phyloP scores from a whole-genome alignment of 2,888 invertebrate species.

The Drosophila pseudotakahashii region DNA sequence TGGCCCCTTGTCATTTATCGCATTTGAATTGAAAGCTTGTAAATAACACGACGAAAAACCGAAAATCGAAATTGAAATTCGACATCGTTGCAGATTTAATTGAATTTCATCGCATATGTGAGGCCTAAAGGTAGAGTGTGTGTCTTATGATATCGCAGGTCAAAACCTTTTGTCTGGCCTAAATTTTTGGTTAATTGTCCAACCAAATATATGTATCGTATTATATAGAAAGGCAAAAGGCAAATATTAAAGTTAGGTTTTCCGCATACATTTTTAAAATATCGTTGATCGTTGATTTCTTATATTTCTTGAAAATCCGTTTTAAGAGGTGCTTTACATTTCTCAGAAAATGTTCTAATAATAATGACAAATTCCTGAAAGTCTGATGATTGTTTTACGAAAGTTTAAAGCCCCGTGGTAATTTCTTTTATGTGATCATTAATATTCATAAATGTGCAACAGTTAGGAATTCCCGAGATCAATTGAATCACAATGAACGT shows the following conservation, averaged over 20 bases:
- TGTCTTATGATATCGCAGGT: constrained; percentile 35
- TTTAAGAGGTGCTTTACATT: neutral
- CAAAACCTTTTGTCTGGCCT: constrained; percentile 55
- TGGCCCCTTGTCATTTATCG: constrained; percentile 61
- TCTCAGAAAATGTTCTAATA: neutral
- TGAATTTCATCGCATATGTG: constrained; percentile 37
- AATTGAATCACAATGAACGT: constrained; percentile 23
- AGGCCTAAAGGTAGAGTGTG: constrained; percentile 10
- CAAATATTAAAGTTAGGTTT: too few relatives aligned
- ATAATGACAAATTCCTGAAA: neutral
- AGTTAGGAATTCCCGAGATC: constrained; percentile 1
- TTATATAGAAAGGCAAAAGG: neutral
- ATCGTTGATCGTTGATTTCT: neutral
- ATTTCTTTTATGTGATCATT: neutral
- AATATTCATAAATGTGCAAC: neutral
- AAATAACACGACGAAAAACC: constrained; percentile 57
- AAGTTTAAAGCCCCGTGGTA: neutral
- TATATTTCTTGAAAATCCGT: neutral
- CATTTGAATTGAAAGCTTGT: constrained; percentile 72
- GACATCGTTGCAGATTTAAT: constrained; percentile 52
- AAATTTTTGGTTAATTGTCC: neutral
- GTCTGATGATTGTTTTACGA: neutral
- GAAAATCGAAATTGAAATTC: constrained; percentile 66
- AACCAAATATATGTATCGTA: too few relatives aligned
- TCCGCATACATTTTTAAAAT: neutral